These are phyloP conservation scores for Andrena marginata DNA, from an alignment of 2,888 invertebrate species.

Conservation along the genomic window DNA sequence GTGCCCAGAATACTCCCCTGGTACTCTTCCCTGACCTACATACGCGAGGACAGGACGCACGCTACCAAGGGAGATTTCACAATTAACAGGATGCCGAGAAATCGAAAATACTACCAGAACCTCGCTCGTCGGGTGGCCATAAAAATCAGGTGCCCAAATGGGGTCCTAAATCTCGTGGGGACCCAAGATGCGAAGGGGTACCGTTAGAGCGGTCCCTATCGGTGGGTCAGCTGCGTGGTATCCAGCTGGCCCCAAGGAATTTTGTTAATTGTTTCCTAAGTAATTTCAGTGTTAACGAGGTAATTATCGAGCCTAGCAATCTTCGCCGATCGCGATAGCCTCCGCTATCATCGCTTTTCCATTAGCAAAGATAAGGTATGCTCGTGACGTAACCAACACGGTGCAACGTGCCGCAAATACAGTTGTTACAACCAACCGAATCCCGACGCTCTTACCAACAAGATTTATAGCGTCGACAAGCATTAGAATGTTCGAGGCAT, in stretches of 20 bases:
- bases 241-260: background rate
- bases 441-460: too few relatives aligned
- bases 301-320: background rate
- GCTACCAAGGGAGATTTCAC: too few relatives aligned
- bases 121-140: too few relatives aligned
- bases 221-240: background rate
- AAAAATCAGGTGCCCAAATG: too few relatives aligned
- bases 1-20: too few relatives aligned
- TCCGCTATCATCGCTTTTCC: background rate
- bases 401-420: background rate
- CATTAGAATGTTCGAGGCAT: too few relatives aligned
- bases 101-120: background rate
- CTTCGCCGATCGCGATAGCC: background rate
- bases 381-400: background rate
- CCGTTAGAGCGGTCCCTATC: conserved; percentile 11
- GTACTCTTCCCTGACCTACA: too few relatives aligned
- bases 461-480: too few relatives aligned
- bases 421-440: background rate
- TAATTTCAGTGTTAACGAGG: background rate
- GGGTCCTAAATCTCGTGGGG: too few relatives aligned
- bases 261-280: background rate
- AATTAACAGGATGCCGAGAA: background rate
- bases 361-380: conserved; percentile 5
- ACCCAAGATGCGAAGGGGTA: background rate
- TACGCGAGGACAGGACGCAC: too few relatives aligned